Base-by-base conservation (phyloP, 2,888 invertebrate species). In the Ennomos erosarius region DNA sequence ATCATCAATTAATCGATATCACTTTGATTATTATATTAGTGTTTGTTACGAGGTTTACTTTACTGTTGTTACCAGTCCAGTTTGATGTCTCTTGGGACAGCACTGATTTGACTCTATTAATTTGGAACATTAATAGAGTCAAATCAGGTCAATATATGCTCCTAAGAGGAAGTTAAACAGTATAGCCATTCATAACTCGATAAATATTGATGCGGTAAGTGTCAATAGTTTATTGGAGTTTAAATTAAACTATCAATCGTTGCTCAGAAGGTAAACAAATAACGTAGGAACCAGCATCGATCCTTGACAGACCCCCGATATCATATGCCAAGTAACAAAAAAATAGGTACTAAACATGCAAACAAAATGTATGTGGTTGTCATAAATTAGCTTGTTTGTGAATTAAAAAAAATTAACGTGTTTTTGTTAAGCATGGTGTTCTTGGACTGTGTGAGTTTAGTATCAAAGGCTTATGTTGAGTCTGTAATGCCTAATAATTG, bases 281-380 rank as follows among this genome's bases (percentile, higher is more conserved):
- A 39, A 52, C 69, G 68, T 68, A 62, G 66, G 72, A 72, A 65
- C 71, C 69, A 76, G 71, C 64, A 74, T 70, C 58, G 61, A 69
- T 59, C 71, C 71, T 59, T 70, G 72, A 51, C 55, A 68, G 55
- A 62, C 65, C 54, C 42, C 42, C 64, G 45, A 49, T 57, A 62
- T 69, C 55, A 68, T 26, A 26, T 69, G 44, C 55, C 68, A 62
- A 57, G 50, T 46, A 52, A 53, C 55, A 57, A 67, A 49, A 63
- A 64, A 72, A 62, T 54, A 37, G 13, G 62, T 67, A 62, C 65
- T 35, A 64, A 44, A 53, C 56, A 60, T 39, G 55, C 12, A 48
- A 60, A 51, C 6, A 47, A 51, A 55, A 46, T 64, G 49, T 48
- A 63, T 67, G 62, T 69, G 61, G 68, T 36, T 71, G 64, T 69